Percentiles rank a stretch among this genome's conserved stretches.
These are phyloP conservation scores for Rhopalosiphum nymphaeae DNA, from an alignment of 2,888 invertebrate genomes.

Conservation along the genomic window DNA sequence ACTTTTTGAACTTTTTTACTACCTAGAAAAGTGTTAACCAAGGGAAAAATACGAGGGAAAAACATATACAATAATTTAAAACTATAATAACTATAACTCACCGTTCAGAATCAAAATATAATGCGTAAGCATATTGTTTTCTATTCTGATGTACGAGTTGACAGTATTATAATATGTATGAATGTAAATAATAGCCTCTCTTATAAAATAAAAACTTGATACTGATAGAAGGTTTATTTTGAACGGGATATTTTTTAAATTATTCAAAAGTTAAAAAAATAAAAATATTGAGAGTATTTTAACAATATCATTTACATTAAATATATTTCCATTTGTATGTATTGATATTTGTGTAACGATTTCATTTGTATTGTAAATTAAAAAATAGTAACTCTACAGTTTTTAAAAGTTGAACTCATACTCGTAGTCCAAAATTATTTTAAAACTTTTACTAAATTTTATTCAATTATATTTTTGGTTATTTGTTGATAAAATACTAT, in stretches of 20 bases:
- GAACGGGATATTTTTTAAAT: neutral
- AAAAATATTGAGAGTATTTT: neutral
- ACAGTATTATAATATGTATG: neutral
- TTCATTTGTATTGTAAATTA: neutral
- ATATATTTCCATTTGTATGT: neutral
- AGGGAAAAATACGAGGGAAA: neutral
- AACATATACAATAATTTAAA: neutral
- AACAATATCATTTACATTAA: neutral
- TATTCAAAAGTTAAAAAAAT: neutral
- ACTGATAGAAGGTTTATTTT: neutral
- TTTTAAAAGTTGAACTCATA: neutral
- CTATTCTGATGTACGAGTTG: neutral
- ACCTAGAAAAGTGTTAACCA: conserved; percentile 6
- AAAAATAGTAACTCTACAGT: neutral
- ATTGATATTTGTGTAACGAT: neutral
- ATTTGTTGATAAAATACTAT: neutral
- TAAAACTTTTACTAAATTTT: neutral
- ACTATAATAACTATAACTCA: neutral
- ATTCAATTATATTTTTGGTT: neutral
- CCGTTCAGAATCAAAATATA: neutral
- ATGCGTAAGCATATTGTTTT: neutral
- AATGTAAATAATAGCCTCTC: neutral
- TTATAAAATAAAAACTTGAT: neutral
- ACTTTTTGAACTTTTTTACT: neutral
- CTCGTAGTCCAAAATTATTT: neutral